A percentile compares a stretch with the other conserved stretches of the same genome.
Evolutionary conservation across 2,113 vertebrate genomes (phyloP).

Genomic region (Mus spicilegus): DNA sequence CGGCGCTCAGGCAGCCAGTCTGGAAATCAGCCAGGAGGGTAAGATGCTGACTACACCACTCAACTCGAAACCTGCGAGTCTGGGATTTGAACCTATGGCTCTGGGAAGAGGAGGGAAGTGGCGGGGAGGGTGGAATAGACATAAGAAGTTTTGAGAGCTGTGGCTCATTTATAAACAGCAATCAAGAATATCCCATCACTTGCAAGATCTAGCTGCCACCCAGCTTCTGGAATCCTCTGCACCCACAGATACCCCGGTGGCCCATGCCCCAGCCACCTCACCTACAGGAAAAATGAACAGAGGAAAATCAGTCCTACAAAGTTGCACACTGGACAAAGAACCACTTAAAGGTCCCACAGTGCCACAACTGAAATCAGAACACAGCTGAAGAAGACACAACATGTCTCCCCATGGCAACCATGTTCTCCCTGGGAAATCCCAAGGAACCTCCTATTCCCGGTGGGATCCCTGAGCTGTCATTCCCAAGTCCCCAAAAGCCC

Average conservation of each 20-base stretch:
- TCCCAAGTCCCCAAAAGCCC: neutral
- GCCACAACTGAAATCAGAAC: rapidly evolving
- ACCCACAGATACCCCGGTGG: rapidly evolving
- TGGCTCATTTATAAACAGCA: neutral
- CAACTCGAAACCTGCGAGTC: rapidly evolving
- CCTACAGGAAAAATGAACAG: rapidly evolving
- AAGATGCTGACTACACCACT: rapidly evolving
- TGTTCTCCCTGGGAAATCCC: too few species aligned
- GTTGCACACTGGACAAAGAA: rapidly evolving
- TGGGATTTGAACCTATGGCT: neutral
- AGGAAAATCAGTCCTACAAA: neutral
- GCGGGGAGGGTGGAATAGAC: neutral
- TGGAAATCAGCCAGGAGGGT: neutral
- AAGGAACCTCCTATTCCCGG: rapidly evolving
- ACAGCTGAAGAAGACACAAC: rapidly evolving
- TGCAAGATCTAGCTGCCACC: neutral
- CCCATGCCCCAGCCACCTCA: neutral
- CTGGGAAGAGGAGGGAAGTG: neutral
- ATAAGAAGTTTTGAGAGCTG: rapidly evolving
- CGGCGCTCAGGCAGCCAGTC: neutral
- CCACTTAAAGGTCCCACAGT: neutral
- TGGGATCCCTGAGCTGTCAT: neutral
- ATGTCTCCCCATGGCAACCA: rapidly evolving
- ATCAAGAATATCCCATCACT: too few species aligned
- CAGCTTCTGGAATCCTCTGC: neutral